Evolutionary conservation across 2,888 invertebrate species (phyloP), one percentile per base, ranked within the genome.

Genomic region (Antitype chi): DNA sequence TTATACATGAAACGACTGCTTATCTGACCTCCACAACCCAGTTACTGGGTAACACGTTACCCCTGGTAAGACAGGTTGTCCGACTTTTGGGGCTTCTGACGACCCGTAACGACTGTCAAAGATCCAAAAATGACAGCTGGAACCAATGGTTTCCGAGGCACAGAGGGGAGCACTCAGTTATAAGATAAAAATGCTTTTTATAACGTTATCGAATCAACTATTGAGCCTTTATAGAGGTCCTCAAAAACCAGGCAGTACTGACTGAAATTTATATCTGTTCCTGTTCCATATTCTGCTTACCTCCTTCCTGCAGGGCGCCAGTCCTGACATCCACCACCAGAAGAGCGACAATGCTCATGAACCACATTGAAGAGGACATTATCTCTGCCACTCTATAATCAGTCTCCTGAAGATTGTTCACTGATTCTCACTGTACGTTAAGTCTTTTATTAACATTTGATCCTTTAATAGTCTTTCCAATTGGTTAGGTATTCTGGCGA

Each of bases 321-420:
- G 93, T 95, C 82, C 94, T 90, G 67, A 93, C 92, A 76, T 95
- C 95, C 82, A 92, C 90, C 70, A 94, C 91, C 53, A 95, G 88
- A 17, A 95, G 85, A 32, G 91, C 90, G 49, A 94, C 82, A 71
- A 93, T 87, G 84, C 92, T 93, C 88, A 94, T 88, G 71, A 93
- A 91, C 92, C 93, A 95, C 91, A 93, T 92, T 2, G 91, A 90
- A 7, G 92, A 91, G 82, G 86, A 90, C 94, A 94, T 94, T 80
- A 79, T 81, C 25, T 80, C 11, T 72, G 38, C 8, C 15, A n/a
- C 55, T 60, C 55, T 62, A 47, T 9, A n/a, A 82, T 60, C 68
- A 76, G 59, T 70, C 57, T 59, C 43, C 57, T 60, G 8, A 11
- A 71, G 13, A 62, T 47, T 67, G 5, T 59, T 47, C 82, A 60